These are phyloP conservation scores for Anoplopoma fimbria DNA, from an alignment of 2,113 vertebrate species.

Conservation along the genomic window DNA sequence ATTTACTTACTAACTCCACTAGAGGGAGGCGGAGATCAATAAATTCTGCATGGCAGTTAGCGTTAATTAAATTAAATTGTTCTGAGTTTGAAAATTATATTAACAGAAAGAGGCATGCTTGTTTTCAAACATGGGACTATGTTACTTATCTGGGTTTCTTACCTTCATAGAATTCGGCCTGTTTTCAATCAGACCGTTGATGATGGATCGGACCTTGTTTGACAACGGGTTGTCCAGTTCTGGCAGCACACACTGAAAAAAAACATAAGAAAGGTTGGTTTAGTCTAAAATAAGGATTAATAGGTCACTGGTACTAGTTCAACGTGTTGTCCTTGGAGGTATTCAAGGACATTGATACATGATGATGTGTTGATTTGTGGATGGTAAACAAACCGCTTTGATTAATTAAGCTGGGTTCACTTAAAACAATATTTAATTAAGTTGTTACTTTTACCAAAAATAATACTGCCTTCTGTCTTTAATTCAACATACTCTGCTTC, in stretches of 20 bases:
- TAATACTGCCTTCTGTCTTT: not conserved
- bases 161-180: slow-evolving; percentile 94
- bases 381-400: not conserved
- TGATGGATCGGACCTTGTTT: slow-evolving; percentile 86
- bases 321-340: not conserved
- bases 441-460: not conserved
- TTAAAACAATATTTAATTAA: not conserved
- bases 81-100: not conserved
- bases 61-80: not conserved
- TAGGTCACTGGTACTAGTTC: not conserved
- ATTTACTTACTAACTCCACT: slow-evolving; percentile 16
- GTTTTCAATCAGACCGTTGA: slow-evolving; percentile 84
- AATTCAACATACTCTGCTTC: not conserved
- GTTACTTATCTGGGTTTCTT: slow-evolving; percentile 13
- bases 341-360: not conserved
- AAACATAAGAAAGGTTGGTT: slow-evolving; percentile 41
- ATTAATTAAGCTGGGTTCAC: not conserved
- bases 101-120: not conserved
- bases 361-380: not conserved
- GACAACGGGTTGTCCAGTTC: slow-evolving; percentile 89
- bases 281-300: not conserved
- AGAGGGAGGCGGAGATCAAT: slow-evolving; percentile 37
- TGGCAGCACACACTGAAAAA: slow-evolving; percentile 86
- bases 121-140: not conserved
- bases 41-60: not conserved